Evolutionary conservation across 2,113 vertebrate species (phyloP), one percentile per base, ranked within the genome.

Genomic region (Channa argus): DNA sequence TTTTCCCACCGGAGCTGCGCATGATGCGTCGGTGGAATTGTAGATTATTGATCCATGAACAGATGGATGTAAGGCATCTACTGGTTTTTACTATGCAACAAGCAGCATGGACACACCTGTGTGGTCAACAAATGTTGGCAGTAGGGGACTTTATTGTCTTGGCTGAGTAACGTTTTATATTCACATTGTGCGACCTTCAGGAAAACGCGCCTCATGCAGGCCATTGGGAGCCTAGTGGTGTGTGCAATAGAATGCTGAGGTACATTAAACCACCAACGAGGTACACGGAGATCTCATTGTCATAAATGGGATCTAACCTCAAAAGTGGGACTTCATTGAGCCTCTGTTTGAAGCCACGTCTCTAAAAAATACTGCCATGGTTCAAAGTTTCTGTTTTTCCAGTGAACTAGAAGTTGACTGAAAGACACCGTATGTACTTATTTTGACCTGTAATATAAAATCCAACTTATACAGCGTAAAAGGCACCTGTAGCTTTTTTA

Each of bases 181-280:
- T 86, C 83, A 84, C 74, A 71, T 69, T 67, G 71, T 11, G 58
- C 73, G 74, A 89, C 88, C 86, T 91, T 89, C 75, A 88, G 68
- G 39, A 83, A 46, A 67, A 55, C 6, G 49, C 43, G 4, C 37
- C 82, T 73, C 62, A 3, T 69, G 47, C 14, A 34, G 79, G 84
- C 74, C 80, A 66, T 87, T 83, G 82, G 77, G 63, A 77, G 83
- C 39, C 73, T 69, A 86, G 84, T 82, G 87, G 72, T 44, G 85
- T 87, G 88, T 89, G 82, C 44, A 6, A 63, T 14, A 62, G 80
- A 84, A 84, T 45, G 79, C 13, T 0, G 63, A 68, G 88, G 78
- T 65, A 80, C 87, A 87, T 92, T 89, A 88, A 89, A 81, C 82
- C 84, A 36, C 59, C 82, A 80, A 84, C 59, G 65, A 88, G 86